Evolutionary conservation across 1,140 invertebrate genomes (phyloP).

Genomic region (Artemia franciscana): DNA sequence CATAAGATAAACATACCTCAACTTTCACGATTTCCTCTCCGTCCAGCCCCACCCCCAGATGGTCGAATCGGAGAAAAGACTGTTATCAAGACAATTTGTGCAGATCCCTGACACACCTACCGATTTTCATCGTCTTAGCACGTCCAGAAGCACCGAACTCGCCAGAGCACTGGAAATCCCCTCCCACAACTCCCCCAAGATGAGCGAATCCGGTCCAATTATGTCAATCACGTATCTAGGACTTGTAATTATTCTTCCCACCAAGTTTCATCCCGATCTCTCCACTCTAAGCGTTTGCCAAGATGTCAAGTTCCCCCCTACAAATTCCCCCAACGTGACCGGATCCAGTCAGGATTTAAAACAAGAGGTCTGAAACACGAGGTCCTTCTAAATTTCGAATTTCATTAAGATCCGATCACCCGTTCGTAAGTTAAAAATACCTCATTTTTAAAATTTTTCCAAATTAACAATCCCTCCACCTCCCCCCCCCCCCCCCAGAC

Average conservation of each 20-base stretch:
- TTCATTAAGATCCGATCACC: neutral
- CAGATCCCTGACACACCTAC: too few species aligned
- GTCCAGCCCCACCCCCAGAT: too few species aligned
- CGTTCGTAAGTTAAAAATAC: neutral
- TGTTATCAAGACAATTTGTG: too few species aligned
- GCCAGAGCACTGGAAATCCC: neutral
- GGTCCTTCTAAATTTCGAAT: neutral
- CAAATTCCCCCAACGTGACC: neutral
- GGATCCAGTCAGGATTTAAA: neutral
- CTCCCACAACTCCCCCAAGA: neutral
- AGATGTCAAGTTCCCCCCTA: neutral
- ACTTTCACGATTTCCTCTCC: too few species aligned
- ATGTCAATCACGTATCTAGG: neutral
- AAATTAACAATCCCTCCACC: neutral
- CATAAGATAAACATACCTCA: too few species aligned
- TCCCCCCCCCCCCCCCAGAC: neutral
- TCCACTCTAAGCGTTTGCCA: neutral
- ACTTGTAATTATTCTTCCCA: neutral
- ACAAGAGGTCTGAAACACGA: neutral
- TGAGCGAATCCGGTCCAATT: neutral
- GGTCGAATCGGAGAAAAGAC: too few species aligned
- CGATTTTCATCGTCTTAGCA: too few species aligned
- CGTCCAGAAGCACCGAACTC: too few species aligned
- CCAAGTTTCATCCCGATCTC: neutral
- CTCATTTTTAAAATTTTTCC: neutral